phyloP scores from a whole-genome alignment of 2,888 invertebrate genomes.

The Drosophila anceps region DNA sequence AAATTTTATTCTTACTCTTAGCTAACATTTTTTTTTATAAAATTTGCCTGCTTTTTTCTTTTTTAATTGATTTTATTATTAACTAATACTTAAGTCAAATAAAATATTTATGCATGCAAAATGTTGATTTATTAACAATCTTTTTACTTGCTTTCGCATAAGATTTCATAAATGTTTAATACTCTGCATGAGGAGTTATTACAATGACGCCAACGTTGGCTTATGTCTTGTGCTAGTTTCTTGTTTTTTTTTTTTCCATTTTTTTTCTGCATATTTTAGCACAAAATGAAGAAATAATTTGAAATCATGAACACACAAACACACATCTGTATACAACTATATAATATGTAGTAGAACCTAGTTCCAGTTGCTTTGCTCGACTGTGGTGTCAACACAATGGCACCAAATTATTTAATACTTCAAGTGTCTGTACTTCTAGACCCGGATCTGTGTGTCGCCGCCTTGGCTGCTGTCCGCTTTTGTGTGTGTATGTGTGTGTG shows the following conservation, averaged over 20 bases:
- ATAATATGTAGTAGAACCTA: slow-evolving; percentile 7
- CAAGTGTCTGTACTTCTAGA: slow-evolving; percentile 62
- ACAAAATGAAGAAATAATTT: slow-evolving; percentile 81
- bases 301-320: slow-evolving; percentile 53
- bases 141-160: not conserved
- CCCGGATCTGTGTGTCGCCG: slow-evolving; percentile 32
- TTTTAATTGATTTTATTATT: not conserved
- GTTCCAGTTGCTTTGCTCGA: slow-evolving; percentile 42
- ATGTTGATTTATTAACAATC: not conserved
- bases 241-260: slow-evolving; percentile 29
- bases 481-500: slow-evolving; percentile 6
- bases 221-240: slow-evolving; percentile 71
- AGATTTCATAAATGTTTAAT: slow-evolving; percentile 14
- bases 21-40: not conserved
- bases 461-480: slow-evolving; percentile 48
- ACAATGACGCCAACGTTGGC: slow-evolving; percentile 48
- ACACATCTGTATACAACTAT: slow-evolving; percentile 1
- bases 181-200: slow-evolving; percentile 35
- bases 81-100: not conserved
- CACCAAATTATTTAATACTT: slow-evolving; percentile 82
- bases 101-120: not conserved
- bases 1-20: too few relatives aligned
- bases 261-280: slow-evolving; percentile 54
- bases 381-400: slow-evolving; percentile 76
- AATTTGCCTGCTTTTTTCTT: not conserved